Conservation (phyloP, 2,113 vertebrate species). For the Malurus alboscapulatus region DNA sequence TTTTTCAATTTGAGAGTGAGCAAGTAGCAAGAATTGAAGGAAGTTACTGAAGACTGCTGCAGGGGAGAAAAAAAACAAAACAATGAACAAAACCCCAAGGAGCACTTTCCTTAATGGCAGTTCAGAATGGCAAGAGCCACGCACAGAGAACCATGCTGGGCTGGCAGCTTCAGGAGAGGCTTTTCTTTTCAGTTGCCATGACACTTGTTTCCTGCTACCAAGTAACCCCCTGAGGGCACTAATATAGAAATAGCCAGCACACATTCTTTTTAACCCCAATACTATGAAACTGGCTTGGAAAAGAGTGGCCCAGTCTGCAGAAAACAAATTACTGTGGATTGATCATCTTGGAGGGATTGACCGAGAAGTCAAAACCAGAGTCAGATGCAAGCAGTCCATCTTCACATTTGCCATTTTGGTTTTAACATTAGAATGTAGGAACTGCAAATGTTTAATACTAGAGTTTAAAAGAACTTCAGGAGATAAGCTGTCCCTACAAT, state of each 20-base stretch:
- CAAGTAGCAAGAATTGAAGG: not conserved
- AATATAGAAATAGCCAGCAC: not conserved
- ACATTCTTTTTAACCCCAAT: not conserved
- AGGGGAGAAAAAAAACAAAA: not conserved
- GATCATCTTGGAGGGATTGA: not conserved
- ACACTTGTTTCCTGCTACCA: not conserved
- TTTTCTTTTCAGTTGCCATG: slow-evolving; percentile 29
- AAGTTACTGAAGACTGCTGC: not conserved
- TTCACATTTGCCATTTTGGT: not conserved
- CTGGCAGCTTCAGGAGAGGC: not conserved
- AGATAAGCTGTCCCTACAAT: not conserved
- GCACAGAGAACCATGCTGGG: not conserved
- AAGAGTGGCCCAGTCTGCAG: not conserved
- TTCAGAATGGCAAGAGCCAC: not conserved
- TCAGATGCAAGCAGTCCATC: not conserved
- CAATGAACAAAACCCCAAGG: not conserved
- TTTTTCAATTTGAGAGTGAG: not conserved
- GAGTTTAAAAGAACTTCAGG: not conserved
- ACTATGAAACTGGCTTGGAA: not conserved
- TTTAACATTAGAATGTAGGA: not conserved
- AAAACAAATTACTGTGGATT: not conserved
- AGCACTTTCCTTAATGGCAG: slow-evolving; percentile 5
- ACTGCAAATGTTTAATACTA: not conserved
- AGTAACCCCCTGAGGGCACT: not conserved
- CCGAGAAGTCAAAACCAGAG: not conserved